Conservation (phyloP, 2,797 vertebrate genomes). For the Sebastes taczanowskii region DNA sequence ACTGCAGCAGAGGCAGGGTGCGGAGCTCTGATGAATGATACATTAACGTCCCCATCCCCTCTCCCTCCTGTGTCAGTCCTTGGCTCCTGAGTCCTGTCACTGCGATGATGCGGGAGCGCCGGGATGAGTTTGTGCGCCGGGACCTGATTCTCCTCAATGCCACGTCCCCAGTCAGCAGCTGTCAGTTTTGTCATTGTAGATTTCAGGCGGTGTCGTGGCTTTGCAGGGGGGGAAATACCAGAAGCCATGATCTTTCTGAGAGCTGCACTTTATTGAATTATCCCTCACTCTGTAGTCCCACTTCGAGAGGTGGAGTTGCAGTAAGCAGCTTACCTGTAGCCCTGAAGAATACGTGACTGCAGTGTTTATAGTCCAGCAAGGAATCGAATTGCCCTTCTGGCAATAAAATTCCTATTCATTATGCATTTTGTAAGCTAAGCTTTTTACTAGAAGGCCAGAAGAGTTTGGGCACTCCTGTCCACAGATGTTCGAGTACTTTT, state of each 20-base stretch:
- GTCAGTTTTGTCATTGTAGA: conserved; percentile 75
- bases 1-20: conserved; percentile 68
- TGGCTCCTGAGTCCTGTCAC: conserved; percentile 64
- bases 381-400: conserved; percentile 27
- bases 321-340: conserved; percentile 73
- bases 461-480: not conserved
- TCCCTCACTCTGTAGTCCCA: conserved; percentile 53
- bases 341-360: conserved; percentile 48
- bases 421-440: conserved; percentile 9
- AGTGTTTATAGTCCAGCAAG: conserved; percentile 33
- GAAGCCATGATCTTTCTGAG: conserved; percentile 62
- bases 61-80: conserved; percentile 42
- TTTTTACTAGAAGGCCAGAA: not conserved
- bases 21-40: conserved; percentile 78
- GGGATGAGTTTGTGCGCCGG: conserved; percentile 64
- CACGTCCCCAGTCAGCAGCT: conserved; percentile 74
- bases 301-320: conserved; percentile 61
- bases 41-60: conserved; percentile 66
- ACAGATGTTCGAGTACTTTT: not conserved
- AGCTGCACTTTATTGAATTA: conserved; percentile 74
- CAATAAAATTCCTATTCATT: conserved; percentile 27
- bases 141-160: conserved; percentile 67
- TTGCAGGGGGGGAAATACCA: conserved; percentile 31
- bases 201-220: conserved; percentile 64
- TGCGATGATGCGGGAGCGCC: conserved; percentile 55